A percentile compares a stretch with the other conserved stretches of the same genome.
Conservation (phyloP, 2,797 vertebrate species). For the Emydoidea blandingii region DNA sequence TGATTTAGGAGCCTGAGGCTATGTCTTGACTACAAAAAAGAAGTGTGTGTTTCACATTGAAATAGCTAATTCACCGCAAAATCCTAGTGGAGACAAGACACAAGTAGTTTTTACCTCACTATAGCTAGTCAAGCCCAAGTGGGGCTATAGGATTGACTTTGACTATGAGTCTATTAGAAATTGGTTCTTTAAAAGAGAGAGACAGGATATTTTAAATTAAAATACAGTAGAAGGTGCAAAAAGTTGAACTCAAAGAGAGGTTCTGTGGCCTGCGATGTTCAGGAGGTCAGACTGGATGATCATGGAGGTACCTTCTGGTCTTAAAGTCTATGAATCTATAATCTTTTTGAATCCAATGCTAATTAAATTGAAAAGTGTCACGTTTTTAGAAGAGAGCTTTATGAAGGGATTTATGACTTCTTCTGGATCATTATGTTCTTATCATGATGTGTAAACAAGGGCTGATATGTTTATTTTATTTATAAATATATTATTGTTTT, state of each 20-base stretch:
- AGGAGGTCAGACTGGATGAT: neutral
- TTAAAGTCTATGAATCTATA: neutral
- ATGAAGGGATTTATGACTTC: neutral
- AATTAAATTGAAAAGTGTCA: neutral
- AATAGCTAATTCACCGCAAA: neutral
- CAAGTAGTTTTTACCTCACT: neutral
- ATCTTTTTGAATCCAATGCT: neutral
- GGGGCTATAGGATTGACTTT: neutral
- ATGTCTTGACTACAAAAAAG: neutral
- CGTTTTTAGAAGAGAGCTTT: neutral
- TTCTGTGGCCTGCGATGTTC: neutral
- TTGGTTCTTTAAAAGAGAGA: neutral
- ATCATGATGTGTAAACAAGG: neutral
- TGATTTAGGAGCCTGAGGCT: neutral
- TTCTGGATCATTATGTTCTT: neutral
- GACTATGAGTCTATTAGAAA: neutral
- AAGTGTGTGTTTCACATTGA: neutral
- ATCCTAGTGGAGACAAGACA: neutral
- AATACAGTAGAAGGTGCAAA: neutral
- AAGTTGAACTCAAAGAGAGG: neutral
- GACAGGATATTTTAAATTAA: neutral
- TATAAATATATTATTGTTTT: neutral
- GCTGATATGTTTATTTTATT: neutral
- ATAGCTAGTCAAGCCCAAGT: slow-evolving; percentile 1
- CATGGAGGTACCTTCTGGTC: neutral